phyloP scores from a whole-genome alignment of 1,140 invertebrate species.

The Calephelis nemesis region DNA sequence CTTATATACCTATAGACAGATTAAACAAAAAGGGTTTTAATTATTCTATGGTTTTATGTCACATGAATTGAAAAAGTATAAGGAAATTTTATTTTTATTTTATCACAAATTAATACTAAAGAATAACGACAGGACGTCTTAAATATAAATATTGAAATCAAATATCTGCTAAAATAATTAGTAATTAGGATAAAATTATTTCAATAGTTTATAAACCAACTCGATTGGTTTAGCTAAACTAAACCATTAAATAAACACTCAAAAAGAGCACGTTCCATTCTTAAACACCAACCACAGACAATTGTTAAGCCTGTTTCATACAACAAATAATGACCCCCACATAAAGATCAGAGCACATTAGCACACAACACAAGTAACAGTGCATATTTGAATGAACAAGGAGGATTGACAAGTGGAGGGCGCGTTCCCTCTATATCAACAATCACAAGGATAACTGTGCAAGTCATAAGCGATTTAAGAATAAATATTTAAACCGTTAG shows the following conservation, averaged over 20 bases:
- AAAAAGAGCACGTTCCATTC: background rate
- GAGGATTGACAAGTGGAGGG: slow-evolving; percentile 23
- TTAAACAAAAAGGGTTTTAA: too few species aligned
- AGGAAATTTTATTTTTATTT: too few species aligned
- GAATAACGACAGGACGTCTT: too few species aligned
- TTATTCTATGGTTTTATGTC: too few species aligned
- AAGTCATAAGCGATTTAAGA: slow-evolving; percentile 1
- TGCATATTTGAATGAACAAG: slow-evolving; percentile 19
- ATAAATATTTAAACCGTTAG: background rate
- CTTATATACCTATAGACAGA: too few species aligned
- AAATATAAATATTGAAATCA: too few species aligned
- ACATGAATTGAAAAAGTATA: too few species aligned
- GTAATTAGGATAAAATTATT: too few species aligned
- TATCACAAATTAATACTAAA: too few species aligned
- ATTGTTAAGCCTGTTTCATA: slow-evolving; percentile 16
- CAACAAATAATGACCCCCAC: slow-evolving; percentile 19
- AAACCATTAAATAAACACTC: slow-evolving; percentile 2
- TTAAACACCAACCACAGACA: slow-evolving; percentile 11
- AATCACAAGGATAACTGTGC: slow-evolving; percentile 13
- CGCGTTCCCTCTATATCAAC: slow-evolving; percentile 19
- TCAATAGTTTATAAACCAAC: background rate
- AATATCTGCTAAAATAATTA: too few species aligned
- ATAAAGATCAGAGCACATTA: slow-evolving; percentile 19
- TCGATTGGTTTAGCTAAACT: slow-evolving; percentile 3
- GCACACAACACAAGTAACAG: slow-evolving; percentile 19